Percentiles rank a stretch among this genome's conserved stretches.
These are phyloP conservation scores for Xestoiulus laeticollis DNA, from an alignment of 2,888 invertebrate species.

Conservation along the genomic window DNA sequence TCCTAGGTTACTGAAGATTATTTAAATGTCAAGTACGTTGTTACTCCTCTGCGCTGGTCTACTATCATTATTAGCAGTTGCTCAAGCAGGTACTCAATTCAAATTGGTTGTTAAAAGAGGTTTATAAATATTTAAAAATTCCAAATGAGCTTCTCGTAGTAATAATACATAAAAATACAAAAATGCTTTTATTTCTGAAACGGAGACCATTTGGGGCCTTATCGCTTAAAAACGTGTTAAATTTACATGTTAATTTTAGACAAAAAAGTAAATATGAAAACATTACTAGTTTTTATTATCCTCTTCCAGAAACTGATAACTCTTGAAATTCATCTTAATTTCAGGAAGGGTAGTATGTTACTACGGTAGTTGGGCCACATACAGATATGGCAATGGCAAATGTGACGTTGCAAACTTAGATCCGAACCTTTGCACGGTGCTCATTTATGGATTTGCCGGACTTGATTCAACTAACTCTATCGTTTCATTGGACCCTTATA, in stretches of 20 bases:
- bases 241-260: no score
- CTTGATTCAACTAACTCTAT: slow-evolving; percentile 67
- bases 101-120: neutral
- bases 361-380: slow-evolving; percentile 79
- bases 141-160: no score
- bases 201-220: no score
- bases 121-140: no score
- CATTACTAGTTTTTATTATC: no score
- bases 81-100: neutral
- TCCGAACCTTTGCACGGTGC: slow-evolving; percentile 76
- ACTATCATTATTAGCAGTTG: neutral
- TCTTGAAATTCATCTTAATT: no score
- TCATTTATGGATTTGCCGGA: slow-evolving; percentile 79
- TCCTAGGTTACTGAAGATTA: neutral
- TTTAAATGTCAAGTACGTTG: neutral
- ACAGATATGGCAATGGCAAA: slow-evolving; percentile 72
- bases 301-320: no score
- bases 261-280: no score
- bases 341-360: slow-evolving; percentile 72
- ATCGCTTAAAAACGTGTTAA: no score
- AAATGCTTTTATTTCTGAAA: no score
- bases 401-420: slow-evolving; percentile 75
- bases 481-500: slow-evolving; percentile 61
- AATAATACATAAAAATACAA: no score
- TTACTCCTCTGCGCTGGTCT: neutral